Evolutionary conservation across 1,140 invertebrate species (phyloP), one percentile per base, ranked within the genome.

Genomic region (Drosophila orosa): DNA sequence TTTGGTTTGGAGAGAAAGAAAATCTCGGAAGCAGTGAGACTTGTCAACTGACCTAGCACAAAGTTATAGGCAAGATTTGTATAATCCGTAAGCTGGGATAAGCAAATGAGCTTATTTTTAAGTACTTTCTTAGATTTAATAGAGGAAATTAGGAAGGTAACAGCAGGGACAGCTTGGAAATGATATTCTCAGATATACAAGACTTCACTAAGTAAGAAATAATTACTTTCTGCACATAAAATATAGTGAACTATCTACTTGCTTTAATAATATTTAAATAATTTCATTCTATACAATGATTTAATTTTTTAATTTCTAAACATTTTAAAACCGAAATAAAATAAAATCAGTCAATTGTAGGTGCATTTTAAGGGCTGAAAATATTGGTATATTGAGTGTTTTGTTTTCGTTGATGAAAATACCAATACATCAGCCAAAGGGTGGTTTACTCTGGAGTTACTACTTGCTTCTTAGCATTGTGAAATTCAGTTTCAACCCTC

Each of bases 31-130:
- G 15, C n/a, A 15, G 13, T 19, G 17, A 15, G 25, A 29, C 45
- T 39, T 65, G 35, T 58, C 35, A 33, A 75, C 73, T 75, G 73
- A 75, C 73, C 73, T 75, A 75, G 47, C 45, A 29, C 72, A 75
- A 74, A 47, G 13, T 29, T 27, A 13, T 55, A 22, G n/a, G 8
- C 6, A 15, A 15, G 13, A 31, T 61, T 65, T n/a, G 1, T n/a
- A 44, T 25, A 65, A 37, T 39, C 7, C n/a, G 4, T 42, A 7
- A n/a, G 25, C 17, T 62, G 29, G 8, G 5, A 13, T 50, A 19
- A 15, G 17, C 12, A 52, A 52, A 52, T 33, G 48, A 15, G 1
- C 12, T 52, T 33, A 15, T 33, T 29, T 8, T 13, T 0, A 29
- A 50, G 25, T 4, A 48, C 10, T 7, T 47, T 4, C 13, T 47